Evolutionary conservation across 2,113 vertebrate genomes (phyloP).

Genomic region (Salvelinus namaycush): DNA sequence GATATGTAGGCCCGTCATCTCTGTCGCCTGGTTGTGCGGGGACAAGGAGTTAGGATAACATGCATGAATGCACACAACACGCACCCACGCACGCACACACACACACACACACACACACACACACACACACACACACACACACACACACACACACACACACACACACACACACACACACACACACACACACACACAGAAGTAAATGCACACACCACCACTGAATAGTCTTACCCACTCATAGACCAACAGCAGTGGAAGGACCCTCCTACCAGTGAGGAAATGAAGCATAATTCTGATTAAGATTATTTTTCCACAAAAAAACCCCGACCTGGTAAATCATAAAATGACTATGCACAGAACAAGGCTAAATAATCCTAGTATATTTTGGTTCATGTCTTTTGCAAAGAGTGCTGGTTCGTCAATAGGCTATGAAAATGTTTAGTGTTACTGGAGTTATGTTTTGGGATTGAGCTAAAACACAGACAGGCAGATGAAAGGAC

Average conservation of each 20-base stretch:
- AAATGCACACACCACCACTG: not conserved
- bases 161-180: slow-evolving; percentile 10
- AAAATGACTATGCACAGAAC: no score
- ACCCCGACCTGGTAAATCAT: no score
- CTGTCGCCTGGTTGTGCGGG: slow-evolving; percentile 19
- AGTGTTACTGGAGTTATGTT: not conserved
- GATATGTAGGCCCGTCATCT: slow-evolving; percentile 45
- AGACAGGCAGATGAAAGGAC: slow-evolving; percentile 8
- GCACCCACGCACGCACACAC: slow-evolving; percentile 9
- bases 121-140: not conserved
- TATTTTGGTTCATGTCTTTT: no score
- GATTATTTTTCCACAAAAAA: no score
- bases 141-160: not conserved
- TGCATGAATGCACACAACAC: not conserved
- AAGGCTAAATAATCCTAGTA: no score
- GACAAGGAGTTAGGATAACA: slow-evolving; percentile 3
- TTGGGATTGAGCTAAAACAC: not conserved
- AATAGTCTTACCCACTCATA: not conserved
- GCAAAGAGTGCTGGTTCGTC: no score
- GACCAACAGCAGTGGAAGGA: not conserved
- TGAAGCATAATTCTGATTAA: not conserved
- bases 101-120: not conserved
- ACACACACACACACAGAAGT: not conserved
- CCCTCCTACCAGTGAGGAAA: not conserved
- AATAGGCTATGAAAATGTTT: not conserved